Conservation (phyloP, 2,797 vertebrate genomes). For the Selene dorsalis region DNA sequence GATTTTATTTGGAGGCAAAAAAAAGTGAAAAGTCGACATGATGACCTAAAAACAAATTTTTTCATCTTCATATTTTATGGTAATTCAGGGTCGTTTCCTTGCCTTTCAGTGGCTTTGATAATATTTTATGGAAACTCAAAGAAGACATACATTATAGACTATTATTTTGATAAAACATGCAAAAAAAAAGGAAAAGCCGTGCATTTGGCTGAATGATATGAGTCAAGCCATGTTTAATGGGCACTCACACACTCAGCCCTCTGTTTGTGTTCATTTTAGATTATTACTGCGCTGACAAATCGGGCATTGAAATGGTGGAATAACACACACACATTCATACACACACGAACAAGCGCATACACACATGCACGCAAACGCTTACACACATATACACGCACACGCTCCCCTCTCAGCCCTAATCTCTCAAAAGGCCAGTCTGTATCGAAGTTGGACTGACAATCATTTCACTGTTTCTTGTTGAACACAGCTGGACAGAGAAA, state of each 20-base stretch:
- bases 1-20: constrained; percentile 23
- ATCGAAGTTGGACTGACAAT: constrained; percentile 82
- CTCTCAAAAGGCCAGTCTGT: constrained; percentile 82
- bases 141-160: background rate
- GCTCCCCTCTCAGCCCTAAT: constrained; percentile 65
- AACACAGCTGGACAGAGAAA: constrained; percentile 83
- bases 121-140: background rate
- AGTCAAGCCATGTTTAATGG: constrained; percentile 65
- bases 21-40: background rate
- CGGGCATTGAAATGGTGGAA: constrained; percentile 80
- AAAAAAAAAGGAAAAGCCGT: constrained; percentile 33
- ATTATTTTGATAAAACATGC: background rate
- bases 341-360: constrained; percentile 15
- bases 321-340: constrained; percentile 60
- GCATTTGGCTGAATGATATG: constrained; percentile 47
- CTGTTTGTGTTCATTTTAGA: constrained; percentile 76
- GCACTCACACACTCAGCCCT: constrained; percentile 55
- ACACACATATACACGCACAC: constrained; percentile 48
- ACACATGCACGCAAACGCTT: background rate
- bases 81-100: background rate
- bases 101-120: background rate
- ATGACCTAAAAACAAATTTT: background rate
- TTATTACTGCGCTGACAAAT: constrained; percentile 80
- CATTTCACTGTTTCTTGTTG: constrained; percentile 79
- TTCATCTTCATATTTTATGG: background rate